Conservation (phyloP, 1,140 invertebrate species). For the Steinernema feltiae region DNA sequence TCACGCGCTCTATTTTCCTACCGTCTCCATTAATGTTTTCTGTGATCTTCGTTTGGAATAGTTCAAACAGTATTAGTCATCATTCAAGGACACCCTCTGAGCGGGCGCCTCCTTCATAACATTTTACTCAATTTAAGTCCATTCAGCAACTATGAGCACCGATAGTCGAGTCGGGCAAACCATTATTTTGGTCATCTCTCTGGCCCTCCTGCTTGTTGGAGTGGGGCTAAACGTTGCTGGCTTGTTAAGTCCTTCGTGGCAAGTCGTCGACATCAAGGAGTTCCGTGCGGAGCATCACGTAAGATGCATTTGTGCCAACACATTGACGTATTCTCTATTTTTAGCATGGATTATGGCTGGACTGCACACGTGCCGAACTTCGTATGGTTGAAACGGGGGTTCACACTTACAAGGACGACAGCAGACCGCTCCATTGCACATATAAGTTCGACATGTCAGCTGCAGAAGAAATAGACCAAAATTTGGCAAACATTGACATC, state of each 20-base stretch:
- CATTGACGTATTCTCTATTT: slow-evolving; percentile 23
- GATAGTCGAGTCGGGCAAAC: slow-evolving; percentile 26
- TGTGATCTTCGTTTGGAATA: too few species aligned
- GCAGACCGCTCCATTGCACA: slow-evolving; percentile 52
- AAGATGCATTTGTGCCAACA: slow-evolving; percentile 23
- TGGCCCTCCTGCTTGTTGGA: slow-evolving; percentile 46
- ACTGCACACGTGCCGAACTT: slow-evolving; percentile 49
- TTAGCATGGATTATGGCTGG: slow-evolving; percentile 54
- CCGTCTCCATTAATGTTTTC: neutral
- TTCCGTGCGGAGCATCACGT: slow-evolving; percentile 56
- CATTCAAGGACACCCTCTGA: neutral
- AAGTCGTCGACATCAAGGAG: slow-evolving; percentile 56
- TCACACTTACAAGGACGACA: slow-evolving; percentile 30
- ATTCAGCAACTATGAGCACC: neutral
- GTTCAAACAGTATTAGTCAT: too few species aligned
- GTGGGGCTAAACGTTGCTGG: slow-evolving; percentile 46
- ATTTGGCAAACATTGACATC: slow-evolving; percentile 46
- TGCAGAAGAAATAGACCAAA: slow-evolving; percentile 45
- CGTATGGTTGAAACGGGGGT: slow-evolving; percentile 12
- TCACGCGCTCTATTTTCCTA: neutral
- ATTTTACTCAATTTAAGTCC: neutral
- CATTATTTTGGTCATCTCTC: slow-evolving; percentile 35
- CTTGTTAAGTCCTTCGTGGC: slow-evolving; percentile 51
- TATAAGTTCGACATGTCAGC: slow-evolving; percentile 55
- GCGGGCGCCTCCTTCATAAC: neutral